These are phyloP conservation scores for Vesta saturnalis DNA, from an alignment of 2,888 invertebrate genomes.

Conservation along the genomic window DNA sequence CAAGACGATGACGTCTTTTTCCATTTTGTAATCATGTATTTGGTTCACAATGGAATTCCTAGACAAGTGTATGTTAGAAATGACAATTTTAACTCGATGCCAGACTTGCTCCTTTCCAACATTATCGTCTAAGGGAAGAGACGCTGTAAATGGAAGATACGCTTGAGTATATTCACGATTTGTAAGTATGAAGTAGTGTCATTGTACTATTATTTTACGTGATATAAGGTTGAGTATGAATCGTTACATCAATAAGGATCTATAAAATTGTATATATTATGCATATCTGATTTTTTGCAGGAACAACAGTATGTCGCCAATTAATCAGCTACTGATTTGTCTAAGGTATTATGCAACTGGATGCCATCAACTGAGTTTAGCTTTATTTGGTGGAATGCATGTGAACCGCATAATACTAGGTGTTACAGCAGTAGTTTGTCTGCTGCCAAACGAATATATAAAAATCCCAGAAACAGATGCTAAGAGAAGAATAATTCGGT, in stretches of 20 bases:
- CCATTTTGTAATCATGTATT: neutral
- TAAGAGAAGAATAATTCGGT: too few species aligned
- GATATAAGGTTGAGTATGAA: too few species aligned
- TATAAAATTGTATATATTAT: neutral
- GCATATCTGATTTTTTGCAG: neutral
- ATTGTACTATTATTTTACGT: too few species aligned
- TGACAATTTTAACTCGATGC: neutral
- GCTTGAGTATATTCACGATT: neutral
- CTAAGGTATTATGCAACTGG: neutral
- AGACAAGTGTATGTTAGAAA: neutral
- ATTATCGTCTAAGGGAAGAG: neutral
- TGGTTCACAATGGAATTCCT: neutral
- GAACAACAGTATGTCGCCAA: neutral
- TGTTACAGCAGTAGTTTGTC: too few species aligned
- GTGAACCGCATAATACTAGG: too few species aligned
- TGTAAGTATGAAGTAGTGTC: neutral
- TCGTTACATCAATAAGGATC: neutral
- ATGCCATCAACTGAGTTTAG: neutral
- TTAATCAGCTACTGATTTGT: neutral
- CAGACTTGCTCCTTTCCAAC: neutral
- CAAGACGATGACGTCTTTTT: too few species aligned
- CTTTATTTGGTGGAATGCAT: neutral
- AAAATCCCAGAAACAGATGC: too few species aligned
- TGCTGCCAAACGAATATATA: too few species aligned
- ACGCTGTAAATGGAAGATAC: neutral